These are phyloP conservation scores for Indicator indicator DNA, from an alignment of 2,113 vertebrate species.

Conservation along the genomic window DNA sequence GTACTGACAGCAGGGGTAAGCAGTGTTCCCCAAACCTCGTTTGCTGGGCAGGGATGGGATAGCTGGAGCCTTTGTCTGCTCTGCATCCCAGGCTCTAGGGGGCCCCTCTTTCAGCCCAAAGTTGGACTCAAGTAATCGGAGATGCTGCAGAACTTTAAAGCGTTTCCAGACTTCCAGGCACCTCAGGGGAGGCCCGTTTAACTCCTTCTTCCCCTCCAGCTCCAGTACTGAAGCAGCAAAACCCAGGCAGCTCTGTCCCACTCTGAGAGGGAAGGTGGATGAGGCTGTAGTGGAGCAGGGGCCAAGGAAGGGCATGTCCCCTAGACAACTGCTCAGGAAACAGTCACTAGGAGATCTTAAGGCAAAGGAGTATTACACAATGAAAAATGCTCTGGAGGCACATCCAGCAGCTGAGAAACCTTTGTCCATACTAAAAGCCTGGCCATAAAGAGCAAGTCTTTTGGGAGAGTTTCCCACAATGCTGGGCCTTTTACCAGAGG, in stretches of 20 bases:
- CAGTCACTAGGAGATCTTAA: not conserved
- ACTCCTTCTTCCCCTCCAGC: constrained; percentile 48
- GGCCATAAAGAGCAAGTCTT: not conserved
- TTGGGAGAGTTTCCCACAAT: not conserved
- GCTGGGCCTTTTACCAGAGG: not conserved
- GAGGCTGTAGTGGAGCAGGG: not conserved
- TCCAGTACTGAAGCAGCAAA: not conserved
- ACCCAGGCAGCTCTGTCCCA: not conserved
- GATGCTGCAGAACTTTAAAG: constrained; percentile 41
- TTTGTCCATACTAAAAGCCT: not conserved
- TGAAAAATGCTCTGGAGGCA: not conserved
- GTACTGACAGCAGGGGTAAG: not conserved
- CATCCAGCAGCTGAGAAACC: not conserved
- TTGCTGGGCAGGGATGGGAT: not conserved
- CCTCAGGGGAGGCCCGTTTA: constrained; percentile 35
- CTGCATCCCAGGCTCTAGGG: not conserved
- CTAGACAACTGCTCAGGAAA: not conserved
- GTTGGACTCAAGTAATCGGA: constrained; percentile 43
- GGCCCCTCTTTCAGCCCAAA: not conserved
- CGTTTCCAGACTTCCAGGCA: constrained; percentile 54
- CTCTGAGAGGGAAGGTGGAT: not conserved
- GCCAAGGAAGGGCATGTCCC: not conserved
- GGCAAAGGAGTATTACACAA: not conserved
- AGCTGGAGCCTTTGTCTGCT: not conserved
- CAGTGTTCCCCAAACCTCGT: not conserved